These are phyloP conservation scores for Kryphioiulus occultus DNA, from an alignment of 2,888 invertebrate species.

Conservation along the genomic window DNA sequence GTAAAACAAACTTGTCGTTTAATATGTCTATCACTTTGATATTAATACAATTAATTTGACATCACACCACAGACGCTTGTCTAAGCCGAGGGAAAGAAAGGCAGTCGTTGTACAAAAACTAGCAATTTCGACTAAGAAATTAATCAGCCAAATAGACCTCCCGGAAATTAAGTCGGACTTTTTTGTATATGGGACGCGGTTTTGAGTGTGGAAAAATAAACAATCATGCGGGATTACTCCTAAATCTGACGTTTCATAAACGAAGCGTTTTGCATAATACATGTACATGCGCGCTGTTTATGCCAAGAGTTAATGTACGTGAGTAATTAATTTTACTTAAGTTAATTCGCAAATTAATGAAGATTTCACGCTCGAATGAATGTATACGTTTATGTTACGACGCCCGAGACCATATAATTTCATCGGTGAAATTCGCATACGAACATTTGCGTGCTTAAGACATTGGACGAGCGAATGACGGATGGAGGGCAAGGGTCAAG, in stretches of 20 bases:
- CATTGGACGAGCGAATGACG: neutral
- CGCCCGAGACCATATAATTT: too few relatives aligned
- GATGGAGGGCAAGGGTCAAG: neutral
- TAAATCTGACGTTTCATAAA: conserved; percentile 13
- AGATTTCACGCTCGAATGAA: neutral
- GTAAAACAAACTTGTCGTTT: conserved; percentile 27
- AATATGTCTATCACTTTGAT: conserved; percentile 32
- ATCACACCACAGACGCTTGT: neutral
- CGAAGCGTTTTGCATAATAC: neutral
- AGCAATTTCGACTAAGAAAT: neutral
- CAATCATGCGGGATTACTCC: neutral
- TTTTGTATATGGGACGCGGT: neutral
- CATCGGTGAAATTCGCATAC: neutral
- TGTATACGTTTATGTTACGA: neutral
- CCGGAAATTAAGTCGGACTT: neutral
- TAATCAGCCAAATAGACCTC: conserved; percentile 11
- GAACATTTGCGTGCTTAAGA: neutral
- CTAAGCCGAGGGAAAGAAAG: neutral
- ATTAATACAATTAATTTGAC: conserved; percentile 33
- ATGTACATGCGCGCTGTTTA: neutral
- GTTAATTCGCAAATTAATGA: conserved; percentile 32
- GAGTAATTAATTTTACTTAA: conserved; percentile 23
- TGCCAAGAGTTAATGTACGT: neutral
- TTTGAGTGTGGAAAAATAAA: neutral
- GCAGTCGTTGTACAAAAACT: neutral